These are phyloP conservation scores for Morelia viridis DNA, from an alignment of 2,797 vertebrate genomes.

Conservation along the genomic window DNA sequence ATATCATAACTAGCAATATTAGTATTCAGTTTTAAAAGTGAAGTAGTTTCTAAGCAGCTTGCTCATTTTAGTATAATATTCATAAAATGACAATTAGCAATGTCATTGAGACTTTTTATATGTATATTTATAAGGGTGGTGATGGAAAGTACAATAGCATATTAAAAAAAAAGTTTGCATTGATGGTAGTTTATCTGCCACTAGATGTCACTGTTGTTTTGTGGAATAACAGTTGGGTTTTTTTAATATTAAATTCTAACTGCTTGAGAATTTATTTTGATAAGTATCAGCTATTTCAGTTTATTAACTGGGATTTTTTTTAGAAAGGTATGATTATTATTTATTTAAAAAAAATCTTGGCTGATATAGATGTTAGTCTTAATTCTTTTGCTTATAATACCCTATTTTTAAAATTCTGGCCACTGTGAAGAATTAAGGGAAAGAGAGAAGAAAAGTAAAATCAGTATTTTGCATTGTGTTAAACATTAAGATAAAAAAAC, in stretches of 20 bases:
- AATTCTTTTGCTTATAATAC: not conserved
- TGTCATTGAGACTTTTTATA: not conserved
- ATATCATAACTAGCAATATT: not conserved
- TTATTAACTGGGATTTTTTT: not conserved
- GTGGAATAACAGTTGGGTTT: not conserved
- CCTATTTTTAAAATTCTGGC: not conserved
- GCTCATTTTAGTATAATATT: not conserved
- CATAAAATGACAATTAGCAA: not conserved
- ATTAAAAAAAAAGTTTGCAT: not conserved
- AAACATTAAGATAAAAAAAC: not conserved
- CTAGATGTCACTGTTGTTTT: slow-evolving; percentile 66
- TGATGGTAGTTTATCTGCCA: slow-evolving; percentile 48
- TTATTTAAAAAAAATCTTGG: not conserved
- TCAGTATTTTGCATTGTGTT: not conserved
- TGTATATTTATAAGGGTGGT: not conserved
- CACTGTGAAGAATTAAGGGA: not conserved
- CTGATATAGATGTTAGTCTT: not conserved
- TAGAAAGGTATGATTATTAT: not conserved
- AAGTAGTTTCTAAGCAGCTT: not conserved
- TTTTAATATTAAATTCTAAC: not conserved
- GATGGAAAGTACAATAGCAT: not conserved
- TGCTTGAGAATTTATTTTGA: not conserved
- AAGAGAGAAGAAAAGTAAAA: not conserved
- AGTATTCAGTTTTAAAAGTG: not conserved
- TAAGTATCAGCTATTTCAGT: not conserved